These are phyloP conservation scores for Thaleichthys pacificus DNA, from an alignment of 2,797 vertebrate genomes.

Conservation along the genomic window DNA sequence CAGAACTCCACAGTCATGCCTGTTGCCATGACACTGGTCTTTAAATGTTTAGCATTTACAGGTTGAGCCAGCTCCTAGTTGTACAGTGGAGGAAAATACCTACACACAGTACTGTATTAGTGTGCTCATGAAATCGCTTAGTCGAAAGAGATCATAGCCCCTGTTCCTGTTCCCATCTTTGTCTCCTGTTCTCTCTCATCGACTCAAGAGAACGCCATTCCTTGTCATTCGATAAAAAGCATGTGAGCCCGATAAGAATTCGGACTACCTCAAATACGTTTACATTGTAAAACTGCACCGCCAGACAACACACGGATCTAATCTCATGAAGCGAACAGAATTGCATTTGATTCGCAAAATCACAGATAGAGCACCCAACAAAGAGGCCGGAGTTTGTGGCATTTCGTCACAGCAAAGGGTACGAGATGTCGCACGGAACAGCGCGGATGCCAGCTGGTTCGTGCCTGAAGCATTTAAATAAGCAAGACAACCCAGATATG, in stretches of 20 bases:
- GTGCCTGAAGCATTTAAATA: background rate
- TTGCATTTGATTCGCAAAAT: background rate
- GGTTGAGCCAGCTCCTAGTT: background rate
- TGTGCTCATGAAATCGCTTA: background rate
- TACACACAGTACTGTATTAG: background rate
- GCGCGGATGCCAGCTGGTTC: no score
- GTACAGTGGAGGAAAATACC: background rate
- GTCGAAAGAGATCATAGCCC: background rate
- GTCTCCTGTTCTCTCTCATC: background rate
- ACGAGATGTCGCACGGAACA: no score
- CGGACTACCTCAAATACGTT: background rate
- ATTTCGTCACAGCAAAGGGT: background rate
- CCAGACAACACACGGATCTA: background rate
- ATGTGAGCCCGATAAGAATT: constrained; percentile 9
- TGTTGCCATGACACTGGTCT: constrained; percentile 13
- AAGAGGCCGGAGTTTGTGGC: background rate
- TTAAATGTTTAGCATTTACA: background rate
- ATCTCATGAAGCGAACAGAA: constrained; percentile 2
- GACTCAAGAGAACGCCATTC: background rate
- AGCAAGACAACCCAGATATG: background rate
- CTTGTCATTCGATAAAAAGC: constrained; percentile 18
- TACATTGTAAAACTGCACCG: background rate
- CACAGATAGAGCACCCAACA: no score
- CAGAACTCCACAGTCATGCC: background rate
- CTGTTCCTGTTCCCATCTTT: background rate